Percentiles rank a stretch among this genome's conserved stretches.
phyloP scores from a whole-genome alignment of 2,888 invertebrate genomes.

The Scelioninae gen. 1 region DNA sequence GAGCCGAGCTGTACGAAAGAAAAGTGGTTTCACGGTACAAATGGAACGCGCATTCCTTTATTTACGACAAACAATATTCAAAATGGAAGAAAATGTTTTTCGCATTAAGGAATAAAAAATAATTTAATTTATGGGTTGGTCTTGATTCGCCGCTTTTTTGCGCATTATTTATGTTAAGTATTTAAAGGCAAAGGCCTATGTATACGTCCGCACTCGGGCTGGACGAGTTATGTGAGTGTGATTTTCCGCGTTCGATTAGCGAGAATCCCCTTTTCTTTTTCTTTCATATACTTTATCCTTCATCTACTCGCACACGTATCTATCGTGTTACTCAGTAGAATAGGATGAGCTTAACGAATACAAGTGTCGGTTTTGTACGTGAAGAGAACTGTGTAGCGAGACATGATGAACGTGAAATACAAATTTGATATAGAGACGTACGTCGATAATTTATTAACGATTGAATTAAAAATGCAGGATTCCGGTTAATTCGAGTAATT shows the following conservation, averaged over 20 bases:
- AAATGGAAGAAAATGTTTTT: slow-evolving; percentile 38
- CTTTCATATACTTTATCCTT: slow-evolving; percentile 60
- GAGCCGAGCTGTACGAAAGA: slow-evolving; percentile 34
- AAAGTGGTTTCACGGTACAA: slow-evolving; percentile 39
- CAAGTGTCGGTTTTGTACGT: slow-evolving; percentile 40
- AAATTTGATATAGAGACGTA: slow-evolving; percentile 43
- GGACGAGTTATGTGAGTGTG: slow-evolving; percentile 76
- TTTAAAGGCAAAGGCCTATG: slow-evolving; percentile 11
- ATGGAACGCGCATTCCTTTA: slow-evolving; percentile 46
- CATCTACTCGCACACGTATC: slow-evolving; percentile 57
- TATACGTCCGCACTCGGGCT: slow-evolving; percentile 38
- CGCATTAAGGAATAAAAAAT: slow-evolving; percentile 29
- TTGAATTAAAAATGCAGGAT: slow-evolving; percentile 18
- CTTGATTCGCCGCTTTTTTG: slow-evolving; percentile 23
- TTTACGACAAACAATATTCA: slow-evolving; percentile 43
- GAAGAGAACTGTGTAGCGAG: slow-evolving; percentile 36
- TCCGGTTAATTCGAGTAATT: slow-evolving; percentile 14
- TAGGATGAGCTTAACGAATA: slow-evolving; percentile 56
- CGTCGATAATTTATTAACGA: slow-evolving; percentile 41
- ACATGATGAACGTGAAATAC: slow-evolving; percentile 55
- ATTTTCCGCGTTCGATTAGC: slow-evolving; percentile 80
- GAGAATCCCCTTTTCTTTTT: slow-evolving; percentile 62
- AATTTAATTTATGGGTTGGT: slow-evolving; percentile 22
- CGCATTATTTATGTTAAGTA: slow-evolving; percentile 23
- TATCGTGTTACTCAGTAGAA: slow-evolving; percentile 53